Percentiles rank a stretch among this genome's conserved stretches.
Conservation (phyloP, 2,797 vertebrate genomes). For the Gastrophryne carolinensis region DNA sequence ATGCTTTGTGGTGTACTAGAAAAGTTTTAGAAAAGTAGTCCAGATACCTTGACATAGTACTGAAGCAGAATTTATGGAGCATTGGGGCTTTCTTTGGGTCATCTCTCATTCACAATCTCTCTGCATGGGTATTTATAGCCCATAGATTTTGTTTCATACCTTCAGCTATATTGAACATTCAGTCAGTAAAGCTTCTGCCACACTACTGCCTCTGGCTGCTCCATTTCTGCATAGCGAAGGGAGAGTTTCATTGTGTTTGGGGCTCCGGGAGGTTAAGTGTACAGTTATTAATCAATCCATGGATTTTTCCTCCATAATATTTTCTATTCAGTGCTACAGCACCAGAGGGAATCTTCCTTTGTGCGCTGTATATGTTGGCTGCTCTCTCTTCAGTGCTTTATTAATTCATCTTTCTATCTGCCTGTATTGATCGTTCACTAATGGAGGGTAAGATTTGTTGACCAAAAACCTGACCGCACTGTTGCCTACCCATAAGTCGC, state of each 20-base stretch:
- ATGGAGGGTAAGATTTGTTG: neutral
- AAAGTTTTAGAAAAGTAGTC: too few species aligned
- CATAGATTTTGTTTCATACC: neutral
- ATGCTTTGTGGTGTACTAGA: too few species aligned
- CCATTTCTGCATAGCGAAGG: neutral
- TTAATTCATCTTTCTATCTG: neutral
- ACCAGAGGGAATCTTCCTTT: neutral
- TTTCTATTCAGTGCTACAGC: neutral
- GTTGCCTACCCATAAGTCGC: too few species aligned
- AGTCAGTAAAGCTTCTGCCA: neutral
- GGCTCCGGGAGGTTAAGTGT: neutral
- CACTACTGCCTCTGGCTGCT: neutral
- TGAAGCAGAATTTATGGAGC: neutral
- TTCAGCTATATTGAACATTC: neutral
- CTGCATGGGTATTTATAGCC: neutral
- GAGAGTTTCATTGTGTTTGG: neutral
- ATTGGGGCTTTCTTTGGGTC: neutral
- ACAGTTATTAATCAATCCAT: slow-evolving; percentile 17
- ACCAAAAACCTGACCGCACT: neutral
- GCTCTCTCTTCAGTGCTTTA: neutral
- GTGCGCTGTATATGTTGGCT: neutral
- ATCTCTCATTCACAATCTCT: neutral
- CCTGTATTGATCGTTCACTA: neutral
- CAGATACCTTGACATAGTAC: too few species aligned
- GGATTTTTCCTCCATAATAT: slow-evolving; percentile 6